phyloP scores from a whole-genome alignment of 2,888 invertebrate genomes.

The Pasiphila rectangulata region DNA sequence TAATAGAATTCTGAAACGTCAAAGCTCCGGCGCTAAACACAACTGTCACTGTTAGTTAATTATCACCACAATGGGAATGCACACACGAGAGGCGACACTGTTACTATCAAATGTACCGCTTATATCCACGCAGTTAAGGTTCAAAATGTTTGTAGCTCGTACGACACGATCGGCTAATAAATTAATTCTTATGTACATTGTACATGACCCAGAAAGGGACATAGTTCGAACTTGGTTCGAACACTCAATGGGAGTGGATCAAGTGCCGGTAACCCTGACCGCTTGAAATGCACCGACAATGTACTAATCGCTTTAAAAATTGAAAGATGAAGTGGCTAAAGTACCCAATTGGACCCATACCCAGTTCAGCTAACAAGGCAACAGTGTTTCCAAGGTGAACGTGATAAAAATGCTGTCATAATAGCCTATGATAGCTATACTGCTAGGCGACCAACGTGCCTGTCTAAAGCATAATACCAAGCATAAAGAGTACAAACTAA shows the following conservation, averaged over 20 bases:
- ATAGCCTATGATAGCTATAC: conserved; percentile 1
- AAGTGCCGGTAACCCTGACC: conserved; percentile 17
- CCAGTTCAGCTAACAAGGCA: conserved; percentile 2
- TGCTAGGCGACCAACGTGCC: background rate
- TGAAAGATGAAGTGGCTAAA: conserved; percentile 6
- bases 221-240: conserved; percentile 17
- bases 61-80: conserved; percentile 38
- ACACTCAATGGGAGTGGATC: conserved; percentile 11
- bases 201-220: conserved; percentile 19
- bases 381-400: conserved; percentile 9
- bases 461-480: too few species aligned
- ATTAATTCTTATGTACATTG: conserved; percentile 20
- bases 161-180: conserved; percentile 28
- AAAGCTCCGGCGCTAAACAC: conserved; percentile 37
- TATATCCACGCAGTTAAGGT: conserved; percentile 9
- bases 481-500: too few species aligned
- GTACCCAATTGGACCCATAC: conserved; percentile 6
- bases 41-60: conserved; percentile 51
- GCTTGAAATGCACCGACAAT: conserved; percentile 7
- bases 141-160: conserved; percentile 12
- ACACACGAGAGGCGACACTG: conserved; percentile 21
- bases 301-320: background rate
- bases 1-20: conserved; percentile 40
- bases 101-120: conserved; percentile 10
- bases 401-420: background rate